Conservation (phyloP, 2,797 vertebrate genomes). For the Sparus aurata region DNA sequence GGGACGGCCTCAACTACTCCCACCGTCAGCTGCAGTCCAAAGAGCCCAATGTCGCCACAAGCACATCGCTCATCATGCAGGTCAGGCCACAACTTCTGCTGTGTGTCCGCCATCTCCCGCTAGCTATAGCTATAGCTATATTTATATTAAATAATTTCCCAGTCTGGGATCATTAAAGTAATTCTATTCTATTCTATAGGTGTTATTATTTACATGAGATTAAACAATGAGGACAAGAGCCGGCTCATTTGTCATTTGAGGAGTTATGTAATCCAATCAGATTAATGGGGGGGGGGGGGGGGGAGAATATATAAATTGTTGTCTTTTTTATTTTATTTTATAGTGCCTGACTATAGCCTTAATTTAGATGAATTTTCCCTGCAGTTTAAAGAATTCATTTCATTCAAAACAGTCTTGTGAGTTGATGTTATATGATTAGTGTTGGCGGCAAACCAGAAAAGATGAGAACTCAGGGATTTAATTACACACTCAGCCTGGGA, state of each 20-base stretch:
- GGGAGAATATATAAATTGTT: too few species aligned
- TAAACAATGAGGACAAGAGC: neutral
- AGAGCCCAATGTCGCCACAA: constrained; percentile 87
- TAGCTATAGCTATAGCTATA: too few species aligned
- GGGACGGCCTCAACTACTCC: constrained; percentile 89
- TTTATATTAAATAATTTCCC: too few species aligned
- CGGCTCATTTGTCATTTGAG: neutral
- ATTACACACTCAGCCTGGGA: constrained; percentile 44
- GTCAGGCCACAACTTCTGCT: constrained; percentile 64
- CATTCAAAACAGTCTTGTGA: constrained; percentile 52
- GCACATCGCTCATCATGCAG: constrained; percentile 92
- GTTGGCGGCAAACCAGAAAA: constrained; percentile 77
- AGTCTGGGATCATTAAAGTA: too few species aligned
- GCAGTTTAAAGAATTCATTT: neutral
- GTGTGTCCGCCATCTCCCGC: too few species aligned
- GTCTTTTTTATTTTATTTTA: too few species aligned
- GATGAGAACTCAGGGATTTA: constrained; percentile 68
- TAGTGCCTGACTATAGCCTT: too few species aligned
- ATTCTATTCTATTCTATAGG: too few species aligned
- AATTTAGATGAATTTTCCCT: too few species aligned
- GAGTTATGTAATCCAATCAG: neutral
- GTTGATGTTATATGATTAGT: constrained; percentile 60
- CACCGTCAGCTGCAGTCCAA: constrained; percentile 93
- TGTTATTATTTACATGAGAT: neutral
- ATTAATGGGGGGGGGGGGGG: neutral